phyloP scores from a whole-genome alignment of 2,113 vertebrate species.

The Nicator chloris region DNA sequence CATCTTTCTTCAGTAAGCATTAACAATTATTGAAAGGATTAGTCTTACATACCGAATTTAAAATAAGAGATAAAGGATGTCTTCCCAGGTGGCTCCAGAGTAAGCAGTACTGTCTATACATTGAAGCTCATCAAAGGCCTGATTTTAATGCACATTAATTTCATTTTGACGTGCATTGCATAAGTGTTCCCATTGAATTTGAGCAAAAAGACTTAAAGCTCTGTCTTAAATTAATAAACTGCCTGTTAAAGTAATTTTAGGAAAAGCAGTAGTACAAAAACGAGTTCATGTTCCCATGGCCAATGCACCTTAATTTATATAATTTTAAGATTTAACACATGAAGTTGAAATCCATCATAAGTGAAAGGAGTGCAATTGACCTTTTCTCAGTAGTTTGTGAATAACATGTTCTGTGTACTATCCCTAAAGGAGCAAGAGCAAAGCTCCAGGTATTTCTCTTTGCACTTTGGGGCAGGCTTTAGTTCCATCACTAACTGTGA shows the following conservation, averaged over 20 bases:
- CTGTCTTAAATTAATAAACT: background rate
- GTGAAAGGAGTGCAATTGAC: background rate
- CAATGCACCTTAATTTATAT: background rate
- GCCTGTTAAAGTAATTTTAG: background rate
- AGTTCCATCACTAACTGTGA: background rate
- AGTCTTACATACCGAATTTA: background rate
- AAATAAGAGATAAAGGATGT: background rate
- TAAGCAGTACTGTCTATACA: background rate
- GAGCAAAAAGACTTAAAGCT: background rate
- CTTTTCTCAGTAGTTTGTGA: background rate
- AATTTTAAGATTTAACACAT: background rate
- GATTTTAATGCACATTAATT: background rate
- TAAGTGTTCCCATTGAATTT: background rate
- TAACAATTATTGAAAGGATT: background rate
- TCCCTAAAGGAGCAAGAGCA: background rate
- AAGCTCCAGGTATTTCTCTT: background rate
- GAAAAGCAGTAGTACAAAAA: background rate
- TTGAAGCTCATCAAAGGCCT: background rate
- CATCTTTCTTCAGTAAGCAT: background rate
- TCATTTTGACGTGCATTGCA: background rate
- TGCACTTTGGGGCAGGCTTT: background rate
- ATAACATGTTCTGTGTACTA: background rate
- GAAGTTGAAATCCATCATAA: background rate
- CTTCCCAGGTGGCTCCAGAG: background rate
- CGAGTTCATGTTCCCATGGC: background rate